phyloP scores from a whole-genome alignment of 1,140 invertebrate species.

The Metaphire vulgaris region DNA sequence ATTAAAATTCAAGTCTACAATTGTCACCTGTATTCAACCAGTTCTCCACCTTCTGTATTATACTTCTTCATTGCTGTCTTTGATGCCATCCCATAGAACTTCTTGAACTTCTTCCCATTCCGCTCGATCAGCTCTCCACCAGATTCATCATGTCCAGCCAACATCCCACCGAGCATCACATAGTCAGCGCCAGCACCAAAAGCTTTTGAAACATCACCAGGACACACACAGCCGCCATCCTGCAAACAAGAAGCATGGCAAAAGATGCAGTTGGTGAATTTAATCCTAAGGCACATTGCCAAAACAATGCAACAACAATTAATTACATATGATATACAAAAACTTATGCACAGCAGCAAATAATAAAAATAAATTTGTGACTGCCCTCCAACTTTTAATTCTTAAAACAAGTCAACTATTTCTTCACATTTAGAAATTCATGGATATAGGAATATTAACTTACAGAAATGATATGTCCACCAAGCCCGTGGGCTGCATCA shows the following conservation, averaged over 20 bases:
- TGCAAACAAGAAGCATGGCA: no score
- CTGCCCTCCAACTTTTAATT: no score
- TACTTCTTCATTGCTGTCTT: slow-evolving; percentile 88
- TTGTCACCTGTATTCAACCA: slow-evolving; percentile 64
- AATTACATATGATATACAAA: no score
- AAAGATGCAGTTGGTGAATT: no score
- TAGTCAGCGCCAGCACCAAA: slow-evolving; percentile 93
- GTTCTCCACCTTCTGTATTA: slow-evolving; percentile 55
- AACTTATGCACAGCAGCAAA: no score
- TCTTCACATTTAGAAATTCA: no score
- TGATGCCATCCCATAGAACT: slow-evolving; percentile 94
- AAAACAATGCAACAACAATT: no score
- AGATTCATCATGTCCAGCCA: slow-evolving; percentile 88
- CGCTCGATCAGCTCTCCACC: slow-evolving; percentile 78
- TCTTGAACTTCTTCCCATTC: slow-evolving; percentile 76
- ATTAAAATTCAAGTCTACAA: no score
- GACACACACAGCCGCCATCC: slow-evolving; percentile 90
- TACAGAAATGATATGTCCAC: slow-evolving; percentile 72
- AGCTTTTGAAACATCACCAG: slow-evolving; percentile 88
- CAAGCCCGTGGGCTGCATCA: slow-evolving; percentile 76
- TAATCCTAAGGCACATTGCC: no score
- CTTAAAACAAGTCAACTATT: no score
- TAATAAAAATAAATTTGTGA: no score
- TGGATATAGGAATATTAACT: no score
- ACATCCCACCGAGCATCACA: slow-evolving; percentile 94